Base-by-base conservation (phyloP, 2,797 vertebrate genomes). In the Coregonus suidteri region DNA sequence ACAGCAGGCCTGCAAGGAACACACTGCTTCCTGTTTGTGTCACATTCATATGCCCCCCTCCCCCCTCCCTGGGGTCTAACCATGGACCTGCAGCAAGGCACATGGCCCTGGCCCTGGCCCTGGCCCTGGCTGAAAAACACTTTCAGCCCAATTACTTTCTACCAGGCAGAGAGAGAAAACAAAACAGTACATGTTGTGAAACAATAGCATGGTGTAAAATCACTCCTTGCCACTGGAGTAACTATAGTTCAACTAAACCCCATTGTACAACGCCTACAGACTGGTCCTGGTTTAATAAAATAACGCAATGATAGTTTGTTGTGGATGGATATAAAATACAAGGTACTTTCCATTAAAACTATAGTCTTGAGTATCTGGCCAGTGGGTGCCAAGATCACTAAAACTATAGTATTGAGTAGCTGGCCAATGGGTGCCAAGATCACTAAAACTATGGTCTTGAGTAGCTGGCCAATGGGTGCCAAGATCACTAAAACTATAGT, bases 21-120 rank as follows among this genome's bases (percentile, higher is more conserved):
- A 90, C 87, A 83, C 41, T 7, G 76, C 83, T 92, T 93, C 92
- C 92, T 93, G 91, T 93, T 92, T 92, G 91, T 91, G 89, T 85
- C 86, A 84, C 86, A 80, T 66, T 88, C 81, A 90, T 85, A 83
- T 88, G 85, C 85, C 88, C 75, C 52, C 25, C 25, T 25, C 25
- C 25, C 25, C 25, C 25, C 25, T 25, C 25, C 25, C 25, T 25
- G 25, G 25, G 25, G 25, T 25, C 25, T 25, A 76, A 85, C 82
- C 85, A 82, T 89, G 88, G 89, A 93, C 91, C 90, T 92, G 92
- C 88, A 82, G 65, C 74, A 76, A 76, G 83, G 77, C 59, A 64
- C 59, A 9, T 62, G 56, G 16, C 54, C 18, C 18, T n/a, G 25
- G 25, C 25, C 25, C 3, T 31, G 56, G 6, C 41, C 41, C 0